These are phyloP conservation scores for Conus canariensis DNA, from an alignment of 2,888 invertebrate species.

Conservation along the genomic window DNA sequence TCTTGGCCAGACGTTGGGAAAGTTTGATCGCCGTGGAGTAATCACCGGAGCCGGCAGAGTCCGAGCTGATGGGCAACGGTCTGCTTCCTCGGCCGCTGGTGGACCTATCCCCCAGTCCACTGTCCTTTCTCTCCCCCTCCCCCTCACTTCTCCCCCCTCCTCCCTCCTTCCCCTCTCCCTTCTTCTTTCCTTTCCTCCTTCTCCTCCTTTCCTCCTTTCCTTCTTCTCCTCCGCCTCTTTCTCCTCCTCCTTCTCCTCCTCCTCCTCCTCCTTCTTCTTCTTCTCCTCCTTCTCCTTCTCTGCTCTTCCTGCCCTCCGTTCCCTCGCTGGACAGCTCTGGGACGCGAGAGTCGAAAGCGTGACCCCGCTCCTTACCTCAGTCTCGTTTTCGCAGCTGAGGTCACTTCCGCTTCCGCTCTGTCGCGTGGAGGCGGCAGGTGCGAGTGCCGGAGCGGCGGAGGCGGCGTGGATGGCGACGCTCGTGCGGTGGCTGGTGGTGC, in stretches of 20 bases:
- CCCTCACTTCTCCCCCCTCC: no score
- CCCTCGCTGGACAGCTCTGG: neutral
- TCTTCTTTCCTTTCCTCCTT: neutral
- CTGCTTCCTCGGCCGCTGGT: neutral
- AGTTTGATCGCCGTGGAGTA: neutral
- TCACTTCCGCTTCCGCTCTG: constrained; percentile 13
- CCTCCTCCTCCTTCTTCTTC: neutral
- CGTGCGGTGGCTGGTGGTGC: neutral
- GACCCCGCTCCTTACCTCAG: neutral
- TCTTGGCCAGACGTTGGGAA: constrained; percentile 3
- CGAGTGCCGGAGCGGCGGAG: neutral
- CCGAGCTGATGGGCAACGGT: neutral
- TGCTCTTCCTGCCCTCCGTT: neutral
- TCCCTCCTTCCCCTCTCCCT: neutral
- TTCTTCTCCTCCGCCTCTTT: neutral
- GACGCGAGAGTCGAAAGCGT: neutral
- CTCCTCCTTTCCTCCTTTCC: neutral
- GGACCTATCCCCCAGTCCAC: no score
- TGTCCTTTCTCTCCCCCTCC: neutral
- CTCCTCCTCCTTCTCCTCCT: neutral
- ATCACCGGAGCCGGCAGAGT: neutral
- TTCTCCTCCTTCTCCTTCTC: neutral
- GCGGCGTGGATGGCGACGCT: neutral
- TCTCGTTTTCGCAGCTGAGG: neutral
- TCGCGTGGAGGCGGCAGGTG: neutral